Conservation (phyloP, 2,113 vertebrate genomes). For the Gambusia holbrooki region DNA sequence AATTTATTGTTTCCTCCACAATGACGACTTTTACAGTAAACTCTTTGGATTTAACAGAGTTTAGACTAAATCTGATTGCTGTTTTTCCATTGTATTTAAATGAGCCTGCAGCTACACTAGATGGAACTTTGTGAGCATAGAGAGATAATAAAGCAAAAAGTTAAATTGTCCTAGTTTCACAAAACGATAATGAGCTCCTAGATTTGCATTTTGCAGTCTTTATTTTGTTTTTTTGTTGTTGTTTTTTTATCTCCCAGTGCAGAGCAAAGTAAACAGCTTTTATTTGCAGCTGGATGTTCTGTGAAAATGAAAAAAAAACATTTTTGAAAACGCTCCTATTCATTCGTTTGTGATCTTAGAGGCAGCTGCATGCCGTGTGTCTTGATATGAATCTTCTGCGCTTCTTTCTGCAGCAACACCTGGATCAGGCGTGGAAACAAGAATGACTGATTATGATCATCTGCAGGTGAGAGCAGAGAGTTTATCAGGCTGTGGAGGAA, state of each 20-base stretch:
- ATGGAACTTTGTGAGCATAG: neutral
- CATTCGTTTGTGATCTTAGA: neutral
- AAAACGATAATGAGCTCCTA: neutral
- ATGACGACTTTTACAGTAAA: constrained; percentile 19
- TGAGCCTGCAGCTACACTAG: neutral
- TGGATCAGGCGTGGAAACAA: neutral
- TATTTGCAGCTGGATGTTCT: neutral
- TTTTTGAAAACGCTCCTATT: neutral
- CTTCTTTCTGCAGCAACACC: neutral
- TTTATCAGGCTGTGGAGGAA: neutral
- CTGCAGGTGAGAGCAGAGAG: neutral
- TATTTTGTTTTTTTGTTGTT: neutral
- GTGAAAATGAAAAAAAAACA: neutral
- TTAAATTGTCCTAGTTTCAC: neutral
- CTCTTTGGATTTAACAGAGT: constrained; percentile 24
- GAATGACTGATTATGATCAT: neutral
- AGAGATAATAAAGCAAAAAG: neutral
- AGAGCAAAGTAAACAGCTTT: neutral
- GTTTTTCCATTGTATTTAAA: constrained; percentile 6
- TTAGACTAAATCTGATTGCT: constrained; percentile 1
- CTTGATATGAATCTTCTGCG: neutral
- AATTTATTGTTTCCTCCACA: constrained; percentile 10
- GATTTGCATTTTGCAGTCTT: neutral
- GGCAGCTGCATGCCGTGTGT: neutral
- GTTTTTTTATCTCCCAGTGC: too few relatives aligned